Evolutionary conservation across 2,888 invertebrate species (phyloP).

Genomic region (Chesias legatella): DNA sequence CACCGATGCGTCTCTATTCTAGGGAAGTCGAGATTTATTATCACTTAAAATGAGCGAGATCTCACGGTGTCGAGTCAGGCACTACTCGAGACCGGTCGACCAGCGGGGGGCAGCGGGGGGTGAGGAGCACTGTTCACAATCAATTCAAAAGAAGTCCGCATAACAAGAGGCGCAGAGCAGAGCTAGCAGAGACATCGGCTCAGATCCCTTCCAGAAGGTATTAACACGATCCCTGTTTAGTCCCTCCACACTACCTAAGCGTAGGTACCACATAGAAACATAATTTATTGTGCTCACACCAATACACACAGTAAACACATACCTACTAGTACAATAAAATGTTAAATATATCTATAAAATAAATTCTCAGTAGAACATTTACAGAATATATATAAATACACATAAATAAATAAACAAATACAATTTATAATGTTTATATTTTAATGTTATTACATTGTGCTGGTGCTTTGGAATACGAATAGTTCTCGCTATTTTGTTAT

Average conservation of each 20-base stretch:
- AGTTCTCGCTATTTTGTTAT: conserved; percentile 46
- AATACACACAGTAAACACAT: conserved; percentile 60
- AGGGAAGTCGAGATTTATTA: conserved; percentile 24
- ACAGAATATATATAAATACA: conserved; percentile 50
- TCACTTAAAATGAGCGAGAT: conserved; percentile 20
- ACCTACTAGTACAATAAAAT: conserved; percentile 54
- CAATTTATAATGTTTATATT: conserved; percentile 31
- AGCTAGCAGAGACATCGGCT: conserved; percentile 37
- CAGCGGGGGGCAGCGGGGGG: conserved; percentile 12
- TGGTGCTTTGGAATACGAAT: conserved; percentile 58
- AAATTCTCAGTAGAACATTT: conserved; percentile 52
- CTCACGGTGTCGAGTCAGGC: conserved; percentile 15
- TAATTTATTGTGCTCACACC: conserved; percentile 69
- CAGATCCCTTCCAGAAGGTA: conserved; percentile 41
- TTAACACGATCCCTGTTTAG: conserved; percentile 63
- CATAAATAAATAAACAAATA: conserved; percentile 46
- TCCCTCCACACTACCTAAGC: conserved; percentile 62
- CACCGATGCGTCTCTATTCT: conserved; percentile 24
- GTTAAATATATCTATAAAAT: conserved; percentile 49
- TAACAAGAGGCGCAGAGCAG: too few relatives aligned
- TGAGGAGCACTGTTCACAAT: conserved; percentile 22
- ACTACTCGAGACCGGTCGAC: conserved; percentile 11
- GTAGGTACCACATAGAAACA: conserved; percentile 53
- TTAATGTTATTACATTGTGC: conserved; percentile 65
- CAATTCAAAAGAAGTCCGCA: conserved; percentile 18